phyloP scores from a whole-genome alignment of 2,888 invertebrate species.

The Chrysolina haemoptera region DNA sequence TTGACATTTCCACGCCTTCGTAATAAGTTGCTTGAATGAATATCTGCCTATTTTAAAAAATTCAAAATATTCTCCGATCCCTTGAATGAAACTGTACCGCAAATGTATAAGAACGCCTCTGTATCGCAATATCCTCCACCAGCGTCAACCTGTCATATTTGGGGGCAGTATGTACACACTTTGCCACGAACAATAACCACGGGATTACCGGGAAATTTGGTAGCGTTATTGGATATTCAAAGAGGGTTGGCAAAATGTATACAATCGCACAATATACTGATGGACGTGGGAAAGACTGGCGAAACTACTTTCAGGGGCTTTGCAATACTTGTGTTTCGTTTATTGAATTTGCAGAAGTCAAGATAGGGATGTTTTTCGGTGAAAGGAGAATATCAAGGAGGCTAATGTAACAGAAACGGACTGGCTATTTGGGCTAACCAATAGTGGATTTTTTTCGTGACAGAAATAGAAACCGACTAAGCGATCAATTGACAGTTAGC shows the following conservation, averaged over 20 bases:
- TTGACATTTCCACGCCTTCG: too few relatives aligned
- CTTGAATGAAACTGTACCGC: background rate
- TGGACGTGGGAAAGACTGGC: constrained; percentile 53
- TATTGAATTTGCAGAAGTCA: constrained; percentile 35
- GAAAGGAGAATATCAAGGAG: background rate
- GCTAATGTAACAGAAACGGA: background rate
- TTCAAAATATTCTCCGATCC: background rate
- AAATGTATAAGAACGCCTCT: background rate
- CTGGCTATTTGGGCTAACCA: background rate
- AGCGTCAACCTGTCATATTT: constrained; percentile 47
- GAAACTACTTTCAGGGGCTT: constrained; percentile 17
- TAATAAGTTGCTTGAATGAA: too few relatives aligned
- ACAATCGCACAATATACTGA: constrained; percentile 48
- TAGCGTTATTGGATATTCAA: constrained; percentile 62
- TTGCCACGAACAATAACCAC: constrained; percentile 59
- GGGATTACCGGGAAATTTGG: constrained; percentile 60
- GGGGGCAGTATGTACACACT: constrained; percentile 48
- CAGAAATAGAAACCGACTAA: too few relatives aligned
- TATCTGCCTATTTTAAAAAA: background rate
- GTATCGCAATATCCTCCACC: background rate
- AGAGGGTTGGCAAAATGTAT: constrained; percentile 56
- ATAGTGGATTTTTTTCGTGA: too few relatives aligned
- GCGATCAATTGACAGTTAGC: too few relatives aligned
- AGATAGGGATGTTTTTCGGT: constrained; percentile 9
- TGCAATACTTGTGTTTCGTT: constrained; percentile 24